phyloP scores from a whole-genome alignment of 2,888 invertebrate species.

The Hofmannophila pseudospretella region DNA sequence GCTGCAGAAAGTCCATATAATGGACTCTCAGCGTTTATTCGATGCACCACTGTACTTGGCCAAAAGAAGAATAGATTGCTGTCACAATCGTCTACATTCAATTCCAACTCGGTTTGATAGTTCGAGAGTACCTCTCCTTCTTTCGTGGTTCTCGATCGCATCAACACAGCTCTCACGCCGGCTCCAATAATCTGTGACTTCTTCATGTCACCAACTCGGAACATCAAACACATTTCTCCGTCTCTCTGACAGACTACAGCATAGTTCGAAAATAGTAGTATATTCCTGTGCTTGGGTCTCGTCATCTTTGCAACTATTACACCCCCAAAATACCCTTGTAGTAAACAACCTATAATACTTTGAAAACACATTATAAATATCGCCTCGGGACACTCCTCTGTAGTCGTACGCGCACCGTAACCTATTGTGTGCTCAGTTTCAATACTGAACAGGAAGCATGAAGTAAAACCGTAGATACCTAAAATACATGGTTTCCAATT shows the following conservation, averaged over 20 bases:
- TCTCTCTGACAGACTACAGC: conserved; percentile 92
- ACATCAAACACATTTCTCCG: conserved; percentile 89
- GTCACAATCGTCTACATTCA: conserved; percentile 86
- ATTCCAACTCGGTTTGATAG: conserved; percentile 86
- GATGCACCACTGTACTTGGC: conserved; percentile 94
- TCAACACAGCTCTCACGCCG: conserved; percentile 89
- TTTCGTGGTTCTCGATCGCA: conserved; percentile 88
- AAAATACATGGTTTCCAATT: conserved; percentile 89
- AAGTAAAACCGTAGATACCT: conserved; percentile 88
- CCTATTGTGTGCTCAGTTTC: conserved; percentile 96
- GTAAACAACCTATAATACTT: conserved; percentile 91
- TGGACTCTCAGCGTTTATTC: conserved; percentile 89
- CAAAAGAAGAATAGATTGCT: conserved; percentile 94
- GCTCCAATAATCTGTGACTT: conserved; percentile 95
- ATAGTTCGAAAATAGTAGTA: conserved; percentile 90
- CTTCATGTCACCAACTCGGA: conserved; percentile 93
- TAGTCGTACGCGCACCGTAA: conserved; percentile 90
- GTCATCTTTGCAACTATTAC: conserved; percentile 95
- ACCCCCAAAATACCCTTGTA: conserved; percentile 87
- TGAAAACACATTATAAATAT: conserved; percentile 94
- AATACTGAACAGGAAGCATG: conserved; percentile 93
- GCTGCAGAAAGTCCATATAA: conserved; percentile 90
- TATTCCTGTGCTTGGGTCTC: conserved; percentile 92
- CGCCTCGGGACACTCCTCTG: conserved; percentile 93
- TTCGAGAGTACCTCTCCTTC: conserved; percentile 91